Base-by-base conservation (phyloP, 2,113 vertebrate species). In the Scatophagus argus region DNA sequence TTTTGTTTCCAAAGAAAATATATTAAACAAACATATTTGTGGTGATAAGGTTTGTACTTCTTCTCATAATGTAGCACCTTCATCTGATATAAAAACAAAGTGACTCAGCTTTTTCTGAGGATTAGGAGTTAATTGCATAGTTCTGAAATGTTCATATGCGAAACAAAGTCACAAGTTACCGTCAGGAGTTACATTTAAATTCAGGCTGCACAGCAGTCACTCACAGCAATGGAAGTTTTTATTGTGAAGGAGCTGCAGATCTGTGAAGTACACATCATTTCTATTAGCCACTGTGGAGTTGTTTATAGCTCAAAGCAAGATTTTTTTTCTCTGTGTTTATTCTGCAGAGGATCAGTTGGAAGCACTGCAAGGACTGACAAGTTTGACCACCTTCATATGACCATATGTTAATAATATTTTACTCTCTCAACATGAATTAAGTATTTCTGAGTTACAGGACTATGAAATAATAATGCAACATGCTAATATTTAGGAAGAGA, bases 171-270 rank as follows among this genome's bases (percentile, higher is more conserved):
- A n/a, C 17, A 27, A 54, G 49, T 25, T 44, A 25, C 36, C 49
- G 44, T 55, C 27, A 27, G 14, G 27, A 19, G 43, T 32, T 19
- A n/a, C 39, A 64, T 46, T 25, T 55, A 16, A 55, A 56, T 56
- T 46, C 72, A 56, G 38, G 61, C 61, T 10, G 29, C 51, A 29
- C 2, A 27, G 39, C 61, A 21, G n/a, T 27, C 49, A 65, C 4
- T 46, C 59, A 47, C 25, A 23, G 38, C 27, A 54, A 23, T 0
- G 0, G 21, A 34, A 16, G 47, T 21, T 34, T 64, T 74, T 55
- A 44, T 16, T 55, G 23, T 63, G 47, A 63, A 64, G 47, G 29
- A 63, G 71, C 47, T 54, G 47, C 47, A 25, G 47, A 36, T 10
- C 2, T 32, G 36, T 64, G 36, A 63, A 64, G 46, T 32, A 52